Percentiles rank a stretch among this genome's conserved stretches.
Conservation (phyloP, 2,113 vertebrate genomes). For the Corynorhinus townsendii region DNA sequence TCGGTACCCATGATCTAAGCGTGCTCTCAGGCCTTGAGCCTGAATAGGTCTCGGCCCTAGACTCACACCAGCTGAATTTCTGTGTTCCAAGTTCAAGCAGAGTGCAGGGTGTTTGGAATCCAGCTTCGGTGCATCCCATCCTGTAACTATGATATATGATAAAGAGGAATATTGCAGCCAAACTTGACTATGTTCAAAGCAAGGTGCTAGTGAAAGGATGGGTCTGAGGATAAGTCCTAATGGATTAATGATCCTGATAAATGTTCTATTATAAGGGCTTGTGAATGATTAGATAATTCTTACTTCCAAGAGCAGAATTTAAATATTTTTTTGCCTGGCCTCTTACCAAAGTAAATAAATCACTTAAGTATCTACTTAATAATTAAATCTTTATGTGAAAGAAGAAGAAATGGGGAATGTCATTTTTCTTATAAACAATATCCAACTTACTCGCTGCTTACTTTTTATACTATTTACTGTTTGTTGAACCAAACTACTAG, state of each 20-base stretch:
- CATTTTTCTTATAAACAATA: slow-evolving; percentile 55
- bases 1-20: slow-evolving; percentile 66
- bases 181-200: slow-evolving; percentile 79
- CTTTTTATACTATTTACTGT: slow-evolving; percentile 55
- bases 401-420: slow-evolving; percentile 36
- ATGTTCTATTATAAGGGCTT: slow-evolving; percentile 82
- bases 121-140: slow-evolving; percentile 76
- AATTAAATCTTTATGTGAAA: slow-evolving; percentile 66
- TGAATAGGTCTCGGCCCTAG: slow-evolving; percentile 67
- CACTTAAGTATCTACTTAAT: slow-evolving; percentile 75
- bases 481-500: background rate
- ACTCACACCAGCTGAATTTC: slow-evolving; percentile 74
- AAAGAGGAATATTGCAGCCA: slow-evolving; percentile 80
- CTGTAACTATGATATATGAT: slow-evolving; percentile 84
- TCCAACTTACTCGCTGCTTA: background rate
- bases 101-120: slow-evolving; percentile 80
- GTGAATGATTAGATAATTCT: slow-evolving; percentile 86
- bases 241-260: slow-evolving; percentile 84
- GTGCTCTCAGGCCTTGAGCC: slow-evolving; percentile 70
- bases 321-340: slow-evolving; percentile 80
- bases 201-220: slow-evolving; percentile 82
- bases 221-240: slow-evolving; percentile 82
- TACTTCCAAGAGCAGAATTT: slow-evolving; percentile 82
- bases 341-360: slow-evolving; percentile 81
- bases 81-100: slow-evolving; percentile 84